Percentiles rank a stretch among this genome's conserved stretches.
phyloP scores from a whole-genome alignment of 1,140 invertebrate genomes.

The Lepidurus arcticus region DNA sequence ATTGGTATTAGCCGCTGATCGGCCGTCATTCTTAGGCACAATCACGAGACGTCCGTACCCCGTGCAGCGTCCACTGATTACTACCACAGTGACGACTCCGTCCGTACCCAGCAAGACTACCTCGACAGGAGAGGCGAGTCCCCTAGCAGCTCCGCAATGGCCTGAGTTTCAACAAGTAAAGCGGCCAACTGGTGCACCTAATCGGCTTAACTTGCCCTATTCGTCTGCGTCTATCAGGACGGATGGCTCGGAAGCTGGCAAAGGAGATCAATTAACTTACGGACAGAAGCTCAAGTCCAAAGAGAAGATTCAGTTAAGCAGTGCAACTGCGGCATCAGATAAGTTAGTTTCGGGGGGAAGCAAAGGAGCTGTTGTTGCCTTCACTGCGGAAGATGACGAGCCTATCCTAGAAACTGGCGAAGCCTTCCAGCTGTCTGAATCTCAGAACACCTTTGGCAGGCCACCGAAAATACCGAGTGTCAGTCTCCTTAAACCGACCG shows the following conservation, averaged over 20 bases:
- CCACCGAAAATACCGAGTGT: slow-evolving; percentile 4
- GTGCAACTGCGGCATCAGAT: not conserved
- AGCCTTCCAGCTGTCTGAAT: slow-evolving; percentile 31
- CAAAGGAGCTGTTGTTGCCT: not conserved
- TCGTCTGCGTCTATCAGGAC: not conserved
- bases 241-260: not conserved
- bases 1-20: slow-evolving; percentile 23
- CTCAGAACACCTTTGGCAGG: slow-evolving; percentile 26
- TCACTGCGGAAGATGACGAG: slow-evolving; percentile 15
- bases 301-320: not conserved
- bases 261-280: not conserved
- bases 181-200: not conserved
- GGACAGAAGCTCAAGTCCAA: not conserved
- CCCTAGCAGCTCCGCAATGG: not conserved
- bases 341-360: not conserved
- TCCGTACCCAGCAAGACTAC: not conserved
- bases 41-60: not conserved
- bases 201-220: not conserved
- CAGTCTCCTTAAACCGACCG: not conserved
- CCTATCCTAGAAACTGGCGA: slow-evolving; percentile 29
- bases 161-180: slow-evolving; percentile 28
- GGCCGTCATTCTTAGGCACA: slow-evolving; percentile 6
- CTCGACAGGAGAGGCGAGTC: not conserved
- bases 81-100: slow-evolving; percentile 12
- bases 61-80: not conserved